A percentile compares a stretch with the other conserved stretches of the same genome.
Conservation (phyloP, 2,113 vertebrate species). For the Prinia subflava region DNA sequence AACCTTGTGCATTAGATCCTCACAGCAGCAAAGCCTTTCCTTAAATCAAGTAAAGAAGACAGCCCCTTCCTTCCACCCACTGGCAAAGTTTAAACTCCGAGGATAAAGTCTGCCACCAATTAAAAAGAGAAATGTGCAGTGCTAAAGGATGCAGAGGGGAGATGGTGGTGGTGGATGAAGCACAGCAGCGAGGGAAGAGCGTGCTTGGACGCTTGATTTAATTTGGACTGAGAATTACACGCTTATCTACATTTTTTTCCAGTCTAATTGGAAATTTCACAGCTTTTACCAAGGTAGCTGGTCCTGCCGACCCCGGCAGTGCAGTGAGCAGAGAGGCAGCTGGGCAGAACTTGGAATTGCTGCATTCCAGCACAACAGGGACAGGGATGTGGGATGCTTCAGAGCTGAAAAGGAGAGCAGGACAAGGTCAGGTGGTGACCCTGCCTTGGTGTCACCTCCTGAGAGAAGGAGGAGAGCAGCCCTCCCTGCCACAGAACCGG, state of each 20-base stretch:
- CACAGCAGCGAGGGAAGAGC: neutral
- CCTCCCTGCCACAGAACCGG: neutral
- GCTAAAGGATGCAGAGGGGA: neutral
- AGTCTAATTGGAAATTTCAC: conserved; percentile 1
- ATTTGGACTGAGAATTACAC: neutral
- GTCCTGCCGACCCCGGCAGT: neutral
- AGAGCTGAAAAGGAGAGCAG: neutral
- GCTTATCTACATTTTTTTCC: neutral
- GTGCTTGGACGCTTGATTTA: neutral
- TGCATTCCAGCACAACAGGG: rapidly evolving
- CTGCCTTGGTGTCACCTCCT: neutral
- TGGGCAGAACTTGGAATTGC: neutral
- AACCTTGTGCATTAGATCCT: neutral
- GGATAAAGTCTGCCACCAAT: neutral
- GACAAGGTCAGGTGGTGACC: rapidly evolving
- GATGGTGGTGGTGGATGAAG: neutral
- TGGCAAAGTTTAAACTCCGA: neutral
- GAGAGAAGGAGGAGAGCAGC: neutral
- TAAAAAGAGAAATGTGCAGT: neutral
- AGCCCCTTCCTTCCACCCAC: neutral
- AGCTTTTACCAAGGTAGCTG: neutral
- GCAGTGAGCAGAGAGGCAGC: rapidly evolving
- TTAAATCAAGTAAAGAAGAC: neutral
- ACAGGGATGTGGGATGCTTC: rapidly evolving
- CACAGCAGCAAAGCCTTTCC: neutral